Evolutionary conservation across 2,888 invertebrate genomes (phyloP).

Genomic region (Amblyjoppa fuscipennis): DNA sequence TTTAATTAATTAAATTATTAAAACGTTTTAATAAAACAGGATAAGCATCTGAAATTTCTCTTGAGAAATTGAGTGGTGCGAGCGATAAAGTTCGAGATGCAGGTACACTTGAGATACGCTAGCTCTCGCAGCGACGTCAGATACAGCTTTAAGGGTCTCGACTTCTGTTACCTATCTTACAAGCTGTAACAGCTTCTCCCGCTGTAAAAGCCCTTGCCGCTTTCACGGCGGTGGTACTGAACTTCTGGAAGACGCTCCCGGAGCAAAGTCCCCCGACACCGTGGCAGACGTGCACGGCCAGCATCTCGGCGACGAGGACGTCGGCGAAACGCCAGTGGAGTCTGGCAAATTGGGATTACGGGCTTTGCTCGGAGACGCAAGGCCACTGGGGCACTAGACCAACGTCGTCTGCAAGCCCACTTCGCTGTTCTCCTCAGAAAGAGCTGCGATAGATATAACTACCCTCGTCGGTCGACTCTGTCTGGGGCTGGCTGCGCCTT

Average conservation of each 20-base stretch:
- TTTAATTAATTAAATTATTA: not conserved
- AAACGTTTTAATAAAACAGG: not conserved
- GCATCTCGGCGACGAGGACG: constrained; percentile 61
- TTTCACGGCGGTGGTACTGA: constrained; percentile 22
- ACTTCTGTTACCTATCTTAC: constrained; percentile 30
- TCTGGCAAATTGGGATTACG: constrained; percentile 71
- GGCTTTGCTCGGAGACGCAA: constrained; percentile 63
- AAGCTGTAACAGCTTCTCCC: constrained; percentile 43
- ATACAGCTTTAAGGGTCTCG: constrained; percentile 42
- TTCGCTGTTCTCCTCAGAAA: constrained; percentile 22
- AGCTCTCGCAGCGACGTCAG: constrained; percentile 40
- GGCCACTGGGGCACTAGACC: constrained; percentile 73
- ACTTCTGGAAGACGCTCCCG: constrained; percentile 35
- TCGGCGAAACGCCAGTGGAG: constrained; percentile 69
- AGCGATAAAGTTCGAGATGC: constrained; percentile 41
- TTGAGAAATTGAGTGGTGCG: constrained; percentile 33
- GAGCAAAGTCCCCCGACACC: constrained; percentile 60
- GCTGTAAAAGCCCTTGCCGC: constrained; percentile 63
- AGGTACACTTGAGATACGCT: constrained; percentile 46
- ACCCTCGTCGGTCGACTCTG: constrained; percentile 1
- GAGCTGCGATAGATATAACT: constrained; percentile 34
- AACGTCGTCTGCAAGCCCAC: constrained; percentile 50
- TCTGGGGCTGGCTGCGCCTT: not conserved
- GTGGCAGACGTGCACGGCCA: constrained; percentile 53
- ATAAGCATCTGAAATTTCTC: not conserved